Evolutionary conservation across 1,140 invertebrate genomes (phyloP), one percentile per base, ranked within the genome.

Genomic region (Mizuhopecten yessoensis): DNA sequence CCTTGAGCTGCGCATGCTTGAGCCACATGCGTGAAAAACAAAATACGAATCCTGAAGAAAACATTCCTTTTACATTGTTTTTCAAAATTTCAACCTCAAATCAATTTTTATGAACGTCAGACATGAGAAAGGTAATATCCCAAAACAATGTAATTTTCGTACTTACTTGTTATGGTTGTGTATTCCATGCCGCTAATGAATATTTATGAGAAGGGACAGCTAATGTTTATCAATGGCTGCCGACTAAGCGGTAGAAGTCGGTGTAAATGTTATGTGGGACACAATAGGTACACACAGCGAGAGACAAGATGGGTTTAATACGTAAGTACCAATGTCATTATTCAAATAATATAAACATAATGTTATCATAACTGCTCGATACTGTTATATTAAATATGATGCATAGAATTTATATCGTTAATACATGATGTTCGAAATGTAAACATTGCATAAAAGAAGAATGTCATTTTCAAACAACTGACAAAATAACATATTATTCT

Each of bases 181-280:
- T 75, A 75, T 75, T n/a, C n/a, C 5, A 75, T 75, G 57, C 29
- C 57, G 57, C 57, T 75, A 75, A 75, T 75, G 57, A 75, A 75
- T 75, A 75, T 75, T 75, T 75, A 75, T 75, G 57, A 75, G 57
- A n/a, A 75, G 57, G 57, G 29, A 75, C n/a, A 75, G 57, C 17
- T 75, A 75, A 75, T 75, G 57, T 75, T 75, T 75, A 75, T 75
- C 57, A 75, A 75, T 75, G 57, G 57, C 57, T 75, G 57, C 57
- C 57, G 57, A 75, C 57, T 75, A 75, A 75, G 57, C 57, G n/a
- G 57, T 75, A 13, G 5, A 17, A 75, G 57, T 75, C n/a, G n/a
- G 57, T 75, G 57, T 75, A 75, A 29, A 75, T 75, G 57, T 75
- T 75, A 75, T 75, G 57, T 17, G 57, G 57, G n/a, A 75, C n/a